Conservation (phyloP, 2,888 invertebrate genomes). For the Creontiades dilutus region DNA sequence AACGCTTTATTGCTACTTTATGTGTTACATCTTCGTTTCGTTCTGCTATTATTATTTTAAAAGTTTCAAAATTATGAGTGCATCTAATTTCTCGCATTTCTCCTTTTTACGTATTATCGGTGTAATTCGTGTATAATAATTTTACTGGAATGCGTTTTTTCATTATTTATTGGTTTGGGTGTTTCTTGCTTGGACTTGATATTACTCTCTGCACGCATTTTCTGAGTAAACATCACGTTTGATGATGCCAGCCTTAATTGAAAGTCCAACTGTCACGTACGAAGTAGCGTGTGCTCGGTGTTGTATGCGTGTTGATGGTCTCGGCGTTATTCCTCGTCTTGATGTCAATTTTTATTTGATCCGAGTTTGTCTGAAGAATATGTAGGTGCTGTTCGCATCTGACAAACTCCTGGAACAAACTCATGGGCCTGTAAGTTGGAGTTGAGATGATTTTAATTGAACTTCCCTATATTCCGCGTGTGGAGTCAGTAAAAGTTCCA, state of each 20-base stretch:
- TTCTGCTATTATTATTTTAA: no score
- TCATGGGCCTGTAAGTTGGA: no score
- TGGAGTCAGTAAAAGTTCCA: no score
- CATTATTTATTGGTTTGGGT: neutral
- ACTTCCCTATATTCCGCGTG: no score
- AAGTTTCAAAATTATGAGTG: no score
- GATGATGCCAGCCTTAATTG: neutral
- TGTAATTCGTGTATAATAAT: neutral
- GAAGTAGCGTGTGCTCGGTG: constrained; percentile 3
- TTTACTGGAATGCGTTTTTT: neutral
- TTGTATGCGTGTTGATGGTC: neutral
- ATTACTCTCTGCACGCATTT: neutral
- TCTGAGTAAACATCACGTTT: neutral
- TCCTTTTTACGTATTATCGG: no score
- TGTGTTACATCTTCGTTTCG: no score
- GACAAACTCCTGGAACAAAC: no score
- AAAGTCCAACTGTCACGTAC: neutral
- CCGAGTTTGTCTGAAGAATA: neutral
- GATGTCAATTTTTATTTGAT: neutral
- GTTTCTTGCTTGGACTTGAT: neutral
- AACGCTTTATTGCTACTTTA: no score
- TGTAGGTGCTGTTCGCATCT: no score
- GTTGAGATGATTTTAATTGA: no score
- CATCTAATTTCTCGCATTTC: no score
- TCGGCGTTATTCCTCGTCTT: neutral